Conservation (phyloP, 2,797 vertebrate genomes). For the Hippoglossus hippoglossus region DNA sequence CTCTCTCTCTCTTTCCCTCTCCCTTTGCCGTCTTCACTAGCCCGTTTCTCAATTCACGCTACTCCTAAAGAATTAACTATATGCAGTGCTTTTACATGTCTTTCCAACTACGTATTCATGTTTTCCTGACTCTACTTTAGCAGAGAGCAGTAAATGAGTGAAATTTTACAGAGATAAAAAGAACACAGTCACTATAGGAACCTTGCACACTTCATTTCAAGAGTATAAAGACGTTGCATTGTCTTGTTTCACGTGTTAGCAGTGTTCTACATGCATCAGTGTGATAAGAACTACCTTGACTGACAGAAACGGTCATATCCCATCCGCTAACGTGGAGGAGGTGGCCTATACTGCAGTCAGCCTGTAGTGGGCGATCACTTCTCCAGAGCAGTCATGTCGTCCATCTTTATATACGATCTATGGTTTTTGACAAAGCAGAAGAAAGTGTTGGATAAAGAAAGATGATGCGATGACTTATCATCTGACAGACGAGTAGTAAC, state of each 20-base stretch:
- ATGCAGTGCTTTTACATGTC: background rate
- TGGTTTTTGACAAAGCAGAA: background rate
- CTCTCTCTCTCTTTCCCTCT: slow-evolving; percentile 56
- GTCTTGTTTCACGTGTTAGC: no score
- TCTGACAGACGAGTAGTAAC: background rate
- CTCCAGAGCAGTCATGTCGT: no score
- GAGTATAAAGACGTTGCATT: no score
- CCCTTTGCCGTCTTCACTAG: slow-evolving; percentile 28
- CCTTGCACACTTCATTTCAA: no score
- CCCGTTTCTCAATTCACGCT: slow-evolving; percentile 14
- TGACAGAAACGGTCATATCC: no score
- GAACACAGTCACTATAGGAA: background rate
- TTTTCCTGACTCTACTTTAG: background rate
- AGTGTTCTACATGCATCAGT: no score
- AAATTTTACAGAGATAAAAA: background rate
- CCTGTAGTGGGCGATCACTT: no score
- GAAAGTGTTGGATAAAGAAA: background rate
- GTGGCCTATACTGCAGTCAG: no score
- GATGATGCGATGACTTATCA: background rate
- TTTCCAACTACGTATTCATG: background rate
- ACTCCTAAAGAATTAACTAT: slow-evolving; percentile 32
- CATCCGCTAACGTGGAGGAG: no score
- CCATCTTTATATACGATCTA: no score
- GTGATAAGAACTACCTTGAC: no score
- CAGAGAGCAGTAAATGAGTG: background rate